Evolutionary conservation across 2,113 vertebrate genomes (phyloP), one percentile per base, ranked within the genome.

Genomic region (Leucoraja erinaceus): DNA sequence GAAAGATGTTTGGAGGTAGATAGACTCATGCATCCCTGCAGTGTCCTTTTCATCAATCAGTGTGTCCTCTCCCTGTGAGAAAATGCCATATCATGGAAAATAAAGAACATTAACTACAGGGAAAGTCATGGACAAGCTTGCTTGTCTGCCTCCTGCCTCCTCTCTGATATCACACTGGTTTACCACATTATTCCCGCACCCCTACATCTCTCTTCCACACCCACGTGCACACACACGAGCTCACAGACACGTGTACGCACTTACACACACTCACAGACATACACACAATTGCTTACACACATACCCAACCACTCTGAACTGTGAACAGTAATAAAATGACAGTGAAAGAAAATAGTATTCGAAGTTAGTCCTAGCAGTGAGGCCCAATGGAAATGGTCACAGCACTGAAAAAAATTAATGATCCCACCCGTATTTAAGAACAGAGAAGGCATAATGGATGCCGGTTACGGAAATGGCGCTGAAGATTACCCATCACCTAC

Each of bases 201-300:
- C 38, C 38, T 47, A 3, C 38, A 47, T 47, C 38, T 47, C 38
- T 47, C 38, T 47, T 47, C 38, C 38, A 47, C 38, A 47, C 38
- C 0, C 38, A 47, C 38, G 3, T 47, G 38, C 38, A 33, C 76
- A 81, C 76, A 54, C 31, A 25, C 38, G 16, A 31, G 25, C 12
- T 81, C 61, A 74, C 33, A 91, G 81, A 68, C n/a, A 31, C 74
- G 66, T 20, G 12, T 25, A 83, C 76, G 74, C n/a, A 84, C 22
- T 66, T 20, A 20, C 22, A 83, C 86, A 83, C 54, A 92, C 22
- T 66, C 47, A 75, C 86, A 93, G 78, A 81, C 93, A 93, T 31
- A 84, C 94, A 84, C 94, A 93, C 88, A 66, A 8, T 10, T 14
- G 12, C 76, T 3, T 14, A 38, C 33, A 38, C 9, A 38, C 75